A percentile compares a stretch with the other conserved stretches of the same genome.
Evolutionary conservation across 2,888 invertebrate genomes (phyloP).

Genomic region (Philereme transversata): DNA sequence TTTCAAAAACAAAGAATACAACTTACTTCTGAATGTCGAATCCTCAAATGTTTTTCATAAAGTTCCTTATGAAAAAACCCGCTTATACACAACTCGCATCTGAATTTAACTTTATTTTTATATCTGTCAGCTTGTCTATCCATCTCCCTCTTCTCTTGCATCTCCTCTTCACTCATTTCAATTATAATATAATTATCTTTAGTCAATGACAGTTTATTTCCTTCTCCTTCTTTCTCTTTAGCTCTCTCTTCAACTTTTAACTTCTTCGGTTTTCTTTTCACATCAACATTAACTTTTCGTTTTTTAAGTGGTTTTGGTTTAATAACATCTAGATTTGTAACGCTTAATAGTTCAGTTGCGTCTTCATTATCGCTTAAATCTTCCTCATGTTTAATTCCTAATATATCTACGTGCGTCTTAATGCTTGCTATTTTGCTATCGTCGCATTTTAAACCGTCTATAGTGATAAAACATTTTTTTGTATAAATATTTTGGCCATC

Average conservation of each 20-base stretch:
- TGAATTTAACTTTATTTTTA: constrained; percentile 22
- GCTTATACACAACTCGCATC: constrained; percentile 22
- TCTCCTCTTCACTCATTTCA: constrained; percentile 23
- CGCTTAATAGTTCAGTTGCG: constrained; percentile 3
- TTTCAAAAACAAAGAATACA: not conserved
- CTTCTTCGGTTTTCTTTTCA: constrained; percentile 5
- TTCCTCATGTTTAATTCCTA: constrained; percentile 14
- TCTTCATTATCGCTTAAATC: constrained; percentile 12
- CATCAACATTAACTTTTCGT: not conserved
- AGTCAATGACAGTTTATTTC: constrained; percentile 5
- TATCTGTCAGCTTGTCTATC: constrained; percentile 24
- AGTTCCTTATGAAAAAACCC: constrained; percentile 22
- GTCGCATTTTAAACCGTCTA: constrained; percentile 1
- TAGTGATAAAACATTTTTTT: not conserved
- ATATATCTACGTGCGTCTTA: constrained; percentile 4
- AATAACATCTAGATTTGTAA: not conserved
- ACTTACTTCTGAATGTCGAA: constrained; percentile 23
- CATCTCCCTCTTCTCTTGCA: constrained; percentile 13
- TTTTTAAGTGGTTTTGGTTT: not conserved
- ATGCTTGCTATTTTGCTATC: not conserved
- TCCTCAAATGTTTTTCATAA: constrained; percentile 22
- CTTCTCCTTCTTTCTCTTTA: not conserved
- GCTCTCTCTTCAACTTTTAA: not conserved
- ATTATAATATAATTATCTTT: constrained; percentile 25
- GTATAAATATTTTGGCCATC: too few relatives aligned